These are phyloP conservation scores for Drosophila recens DNA, from an alignment of 2,888 invertebrate genomes.

Conservation along the genomic window DNA sequence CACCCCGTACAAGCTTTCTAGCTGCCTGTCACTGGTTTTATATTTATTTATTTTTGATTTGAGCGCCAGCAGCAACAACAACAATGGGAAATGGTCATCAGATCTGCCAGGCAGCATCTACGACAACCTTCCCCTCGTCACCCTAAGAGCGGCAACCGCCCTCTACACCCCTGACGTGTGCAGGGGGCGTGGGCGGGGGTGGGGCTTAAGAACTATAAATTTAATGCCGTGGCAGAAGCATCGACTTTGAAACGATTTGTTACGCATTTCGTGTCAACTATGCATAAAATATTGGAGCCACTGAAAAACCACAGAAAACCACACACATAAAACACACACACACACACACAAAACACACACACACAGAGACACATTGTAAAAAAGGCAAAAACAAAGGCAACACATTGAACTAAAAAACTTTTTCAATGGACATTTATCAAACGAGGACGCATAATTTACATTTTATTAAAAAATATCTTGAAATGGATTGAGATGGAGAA, in stretches of 20 bases:
- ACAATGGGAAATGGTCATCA: constrained; percentile 31
- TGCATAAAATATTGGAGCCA: constrained; percentile 78
- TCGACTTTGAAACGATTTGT: constrained; percentile 76
- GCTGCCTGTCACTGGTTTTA: constrained; percentile 59
- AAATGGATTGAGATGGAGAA: constrained; percentile 30
- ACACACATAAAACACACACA: constrained; percentile 20
- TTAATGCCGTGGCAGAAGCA: constrained; percentile 59
- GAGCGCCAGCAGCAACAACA: constrained; percentile 45
- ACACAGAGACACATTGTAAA: constrained; percentile 9
- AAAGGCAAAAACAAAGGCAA: constrained; percentile 44
- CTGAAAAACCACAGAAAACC: constrained; percentile 61
- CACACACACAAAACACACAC: no score
- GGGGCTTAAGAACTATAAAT: constrained; percentile 72
- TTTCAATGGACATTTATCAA: constrained; percentile 78
- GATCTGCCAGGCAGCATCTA: constrained; percentile 39
- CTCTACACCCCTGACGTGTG: constrained; percentile 30
- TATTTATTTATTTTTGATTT: constrained; percentile 79
- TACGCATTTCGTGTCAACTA: constrained; percentile 81
- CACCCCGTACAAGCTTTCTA: not conserved
- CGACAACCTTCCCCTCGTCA: not conserved
- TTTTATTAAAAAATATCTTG: constrained; percentile 71
- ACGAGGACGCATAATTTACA: constrained; percentile 74
- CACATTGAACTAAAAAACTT: constrained; percentile 67
- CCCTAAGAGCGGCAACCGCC: no score
- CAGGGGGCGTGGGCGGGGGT: no score